Evolutionary conservation across 1,140 invertebrate genomes (phyloP).

Genomic region (Uloborus diversus): DNA sequence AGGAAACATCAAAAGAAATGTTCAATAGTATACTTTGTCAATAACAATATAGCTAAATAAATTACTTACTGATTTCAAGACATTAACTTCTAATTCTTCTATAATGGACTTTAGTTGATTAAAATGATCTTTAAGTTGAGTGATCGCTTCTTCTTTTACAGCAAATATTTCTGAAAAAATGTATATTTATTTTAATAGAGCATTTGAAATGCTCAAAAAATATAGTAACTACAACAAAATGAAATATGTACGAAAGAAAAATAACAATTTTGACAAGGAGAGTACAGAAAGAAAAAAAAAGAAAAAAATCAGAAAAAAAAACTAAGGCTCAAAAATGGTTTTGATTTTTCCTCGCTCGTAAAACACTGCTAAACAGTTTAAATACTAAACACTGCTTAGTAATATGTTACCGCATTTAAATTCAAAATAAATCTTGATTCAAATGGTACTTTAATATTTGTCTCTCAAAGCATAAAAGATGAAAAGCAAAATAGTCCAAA

Average conservation of each 20-base stretch:
- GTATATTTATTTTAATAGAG: neutral
- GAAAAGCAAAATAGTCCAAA: neutral
- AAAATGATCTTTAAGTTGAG: constrained; percentile 1
- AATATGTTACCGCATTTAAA: no score
- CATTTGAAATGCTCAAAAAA: neutral
- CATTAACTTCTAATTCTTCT: constrained; percentile 17
- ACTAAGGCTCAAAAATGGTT: neutral
- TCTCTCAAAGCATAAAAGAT: neutral
- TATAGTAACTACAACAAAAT: neutral
- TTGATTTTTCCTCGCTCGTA: no score
- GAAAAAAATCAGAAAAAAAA: neutral
- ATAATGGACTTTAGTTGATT: constrained; percentile 11
- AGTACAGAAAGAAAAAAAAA: neutral
- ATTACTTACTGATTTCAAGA: constrained; percentile 27
- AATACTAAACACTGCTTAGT: no score
- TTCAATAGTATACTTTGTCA: no score
- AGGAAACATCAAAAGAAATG: no score
- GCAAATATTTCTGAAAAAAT: neutral
- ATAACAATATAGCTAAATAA: no score
- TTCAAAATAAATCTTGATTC: no score
- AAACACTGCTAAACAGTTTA: no score
- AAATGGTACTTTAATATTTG: no score
- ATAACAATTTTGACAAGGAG: neutral
- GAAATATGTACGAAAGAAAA: neutral
- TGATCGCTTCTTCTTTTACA: constrained; percentile 27